Base-by-base conservation (phyloP, 2,888 invertebrate genomes). In the Sclerodermus sp. region DNA sequence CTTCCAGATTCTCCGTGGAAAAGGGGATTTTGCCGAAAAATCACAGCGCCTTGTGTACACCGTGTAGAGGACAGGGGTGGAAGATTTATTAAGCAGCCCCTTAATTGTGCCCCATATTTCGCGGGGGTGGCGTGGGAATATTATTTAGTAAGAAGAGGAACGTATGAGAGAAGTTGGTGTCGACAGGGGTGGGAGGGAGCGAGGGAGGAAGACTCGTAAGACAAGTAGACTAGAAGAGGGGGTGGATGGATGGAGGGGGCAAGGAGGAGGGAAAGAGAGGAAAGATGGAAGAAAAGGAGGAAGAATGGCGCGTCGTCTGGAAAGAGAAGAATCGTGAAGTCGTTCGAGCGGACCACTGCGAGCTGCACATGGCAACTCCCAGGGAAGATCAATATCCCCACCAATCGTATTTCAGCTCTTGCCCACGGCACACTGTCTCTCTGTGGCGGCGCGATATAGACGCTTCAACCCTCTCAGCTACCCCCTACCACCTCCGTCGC, bases 301-400 rank as follows among this genome's bases (percentile, higher is more conserved):
- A n/a, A n/a, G n/a, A n/a, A n/a, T n/a, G n/a, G n/a, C n/a, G n/a
- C n/a, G n/a, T n/a, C n/a, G n/a, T n/a, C n/a, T n/a, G n/a, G n/a
- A n/a, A n/a, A 50, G 57, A 60, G 54, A 67, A 60, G 56, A 61
- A 61, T 62, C 58, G 55, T 47, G 45, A 63, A 61, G 45, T n/a
- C n/a, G n/a, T n/a, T n/a, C n/a, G n/a, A 53, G 49, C 62, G 48
- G 44, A 51, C 57, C 49, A 47, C 47, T 40, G 45, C 54, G 53
- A 56, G 55, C 51, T 61, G 59, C 67, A 64, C 62, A 69, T 66
- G 67, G 63, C 69, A 67, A 68, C 68, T 68, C 70, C 67, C 66
- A 51, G 57, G 56, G 57, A 65, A 68, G 73, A 73, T 73, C 73
- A 73, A 73, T 73, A 73, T 73, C 66, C 69, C 60, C 60, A 54